Evolutionary conservation across 53 echinoderm and acorn worm species (phyloP), one percentile per base, ranked within the genome.

Genomic region (Astropecten irregularis): DNA sequence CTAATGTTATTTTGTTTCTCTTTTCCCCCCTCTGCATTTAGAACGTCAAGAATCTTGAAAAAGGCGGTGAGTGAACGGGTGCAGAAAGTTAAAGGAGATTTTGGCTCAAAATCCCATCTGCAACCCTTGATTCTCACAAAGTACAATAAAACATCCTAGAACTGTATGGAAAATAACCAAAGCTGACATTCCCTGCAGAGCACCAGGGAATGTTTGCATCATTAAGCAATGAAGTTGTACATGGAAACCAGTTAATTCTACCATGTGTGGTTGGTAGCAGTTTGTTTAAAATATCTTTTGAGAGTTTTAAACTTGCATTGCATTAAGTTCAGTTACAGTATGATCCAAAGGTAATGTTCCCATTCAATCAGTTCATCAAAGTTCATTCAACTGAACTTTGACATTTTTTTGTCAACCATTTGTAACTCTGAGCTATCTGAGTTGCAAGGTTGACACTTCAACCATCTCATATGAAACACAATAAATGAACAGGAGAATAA

Each of bases 51-150:
- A 84, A 71, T 57, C 39, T 58, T 26, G 15, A 53, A 51, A 39
- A 4, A 19, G 84, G 84, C 70, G 84, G 84, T 84, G 84, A 84
- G 84, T 84, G 70, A 71, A 84, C 46, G 33, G 58, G 71, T 60
- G 79, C 79, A 79, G 79, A 49, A 3, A n/a, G n/a, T n/a, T 4
- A 42, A 11, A 42, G 18, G 19, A 29, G 79, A 79, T 79, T 79
- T 79, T 76, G 76, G 76, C 76, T 26, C 79, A 79, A 79, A 79
- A 79, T 79, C 79, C 40, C 40, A 16, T 22, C 79, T 79, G 79
- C 48, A 16, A 61, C 79, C 47, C 46, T 48, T 40, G 61, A 46
- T 11, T 40, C 62, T 40, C 79, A 62, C 79, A 27, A 31, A 71
- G 16, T 18, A 20, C 5, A 32, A 42, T 8, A 42, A 6, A 11